Percentiles rank a stretch among this genome's conserved stretches.
Evolutionary conservation across 2,888 invertebrate species (phyloP).

Genomic region (Mesorhabditis belari): DNA sequence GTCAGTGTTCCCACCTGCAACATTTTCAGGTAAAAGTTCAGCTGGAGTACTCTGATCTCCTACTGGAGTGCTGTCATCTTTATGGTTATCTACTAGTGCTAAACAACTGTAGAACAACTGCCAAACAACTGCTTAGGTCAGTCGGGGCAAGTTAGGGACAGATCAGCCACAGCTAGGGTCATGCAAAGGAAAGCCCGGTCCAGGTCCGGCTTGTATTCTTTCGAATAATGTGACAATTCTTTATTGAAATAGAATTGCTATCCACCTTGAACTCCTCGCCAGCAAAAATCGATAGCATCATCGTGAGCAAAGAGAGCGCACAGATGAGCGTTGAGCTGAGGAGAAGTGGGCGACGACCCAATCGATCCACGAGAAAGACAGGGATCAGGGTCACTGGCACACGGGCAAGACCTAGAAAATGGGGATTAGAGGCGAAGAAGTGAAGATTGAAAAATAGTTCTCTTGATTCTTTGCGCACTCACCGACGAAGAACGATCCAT

Average conservation of each 20-base stretch:
- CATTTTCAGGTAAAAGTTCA: background rate
- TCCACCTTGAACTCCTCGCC: slow-evolving; percentile 18
- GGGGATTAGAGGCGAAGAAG: background rate
- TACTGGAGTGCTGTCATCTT: too few species aligned
- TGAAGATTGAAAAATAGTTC: background rate
- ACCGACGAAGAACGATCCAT: slow-evolving; percentile 13
- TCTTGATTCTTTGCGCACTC: background rate
- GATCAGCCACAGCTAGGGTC: too few species aligned
- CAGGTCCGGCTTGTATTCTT: too few species aligned
- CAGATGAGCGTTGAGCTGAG: slow-evolving; percentile 14
- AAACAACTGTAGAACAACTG: too few species aligned
- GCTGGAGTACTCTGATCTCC: background rate
- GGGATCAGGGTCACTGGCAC: slow-evolving; percentile 26
- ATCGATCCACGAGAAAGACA: slow-evolving; percentile 24
- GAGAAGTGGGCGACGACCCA: slow-evolving; percentile 25
- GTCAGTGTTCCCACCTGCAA: slow-evolving; percentile 15
- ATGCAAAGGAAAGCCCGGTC: too few species aligned
- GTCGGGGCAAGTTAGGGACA: too few species aligned
- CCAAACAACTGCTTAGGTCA: too few species aligned
- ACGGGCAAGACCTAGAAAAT: slow-evolving; percentile 15
- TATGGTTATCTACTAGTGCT: too few species aligned
- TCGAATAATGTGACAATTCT: too few species aligned
- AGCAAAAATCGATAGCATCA: slow-evolving; percentile 14
- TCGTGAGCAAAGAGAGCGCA: slow-evolving; percentile 9
- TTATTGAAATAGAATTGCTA: background rate